Percentiles rank a stretch among this genome's conserved stretches.
Conservation (phyloP, 1,140 invertebrate genomes). For the Papilio polyxenes region DNA sequence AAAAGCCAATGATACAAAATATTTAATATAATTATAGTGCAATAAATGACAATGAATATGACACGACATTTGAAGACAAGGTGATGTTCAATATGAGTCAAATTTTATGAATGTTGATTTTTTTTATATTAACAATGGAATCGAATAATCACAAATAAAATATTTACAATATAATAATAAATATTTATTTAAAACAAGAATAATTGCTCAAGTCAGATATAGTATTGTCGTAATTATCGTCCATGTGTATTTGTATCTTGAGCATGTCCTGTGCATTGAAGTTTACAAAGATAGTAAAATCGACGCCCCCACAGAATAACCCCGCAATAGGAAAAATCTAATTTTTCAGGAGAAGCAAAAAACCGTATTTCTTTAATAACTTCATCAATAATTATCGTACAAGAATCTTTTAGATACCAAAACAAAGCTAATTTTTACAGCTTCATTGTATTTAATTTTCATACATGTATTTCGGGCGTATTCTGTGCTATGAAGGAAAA, state of each 20-base stretch:
- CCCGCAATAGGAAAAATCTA: too few species aligned
- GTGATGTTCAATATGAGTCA: background rate
- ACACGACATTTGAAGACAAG: background rate
- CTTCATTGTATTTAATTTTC: too few species aligned
- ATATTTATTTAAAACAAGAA: slow-evolving; percentile 1
- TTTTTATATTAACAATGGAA: background rate
- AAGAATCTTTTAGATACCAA: too few species aligned
- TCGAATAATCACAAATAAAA: background rate
- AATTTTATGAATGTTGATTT: background rate
- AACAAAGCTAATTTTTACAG: too few species aligned
- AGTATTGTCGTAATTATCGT: background rate
- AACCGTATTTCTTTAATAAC: too few species aligned
- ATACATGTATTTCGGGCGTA: too few species aligned
- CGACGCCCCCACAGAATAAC: too few species aligned
- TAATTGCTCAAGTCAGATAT: background rate
- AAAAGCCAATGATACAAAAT: background rate
- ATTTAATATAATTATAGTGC: background rate
- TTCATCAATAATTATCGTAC: too few species aligned
- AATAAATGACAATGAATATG: background rate
- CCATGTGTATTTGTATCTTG: background rate
- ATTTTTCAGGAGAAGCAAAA: too few species aligned
- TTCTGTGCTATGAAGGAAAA: too few species aligned
- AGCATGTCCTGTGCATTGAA: background rate
- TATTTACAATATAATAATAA: slow-evolving; percentile 9
- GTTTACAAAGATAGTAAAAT: background rate